Evolutionary conservation across 23 tunicate genomes (phyloP), one percentile per base, ranked within the genome.

Genomic region (Diplosoma virens): DNA sequence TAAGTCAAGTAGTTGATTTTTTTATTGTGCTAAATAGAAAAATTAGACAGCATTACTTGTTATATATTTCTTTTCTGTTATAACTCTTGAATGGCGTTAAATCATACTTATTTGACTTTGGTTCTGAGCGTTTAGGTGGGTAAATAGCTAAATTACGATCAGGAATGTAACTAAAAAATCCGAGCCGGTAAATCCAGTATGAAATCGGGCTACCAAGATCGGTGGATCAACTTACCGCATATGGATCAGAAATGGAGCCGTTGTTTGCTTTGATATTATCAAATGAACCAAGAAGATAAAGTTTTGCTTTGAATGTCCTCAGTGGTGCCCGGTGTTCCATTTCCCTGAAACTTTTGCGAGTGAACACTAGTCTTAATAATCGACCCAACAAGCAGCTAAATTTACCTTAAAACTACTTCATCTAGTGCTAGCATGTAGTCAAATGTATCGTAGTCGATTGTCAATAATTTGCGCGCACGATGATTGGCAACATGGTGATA

Each of bases 391-490:
- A 11, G 6, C 6, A 56, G 28, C 29, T 11, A 17, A 54, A 1
- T 37, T 29, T 37, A 87, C 94, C 86, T 87, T 82, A 87, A 67
- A 34, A 81, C 83, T 25, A 34, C 53, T 45, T 87, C 78, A 70
- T 88, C 95, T 87, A 88, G 82, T 6, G 88, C 95, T 56, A 88
- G 82, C 3, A 88, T 88, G 50, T 26, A 88, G 34, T 88, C 82
- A 67, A 76, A 88, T 34, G 58, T 55, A 5, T 76, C 73, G 58
- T 50, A 88, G 52, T 88, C 95, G 48, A 28, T 47, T 45, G 71
- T 58, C 0, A 79, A 66, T 0, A 88, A 77, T 59, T 88, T 70
- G 23, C 84, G 25, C 0, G 84, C 71, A 56, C 81, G 47, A 61
- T 89, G 96, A n/a, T 89, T 58, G 27, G 50, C 48, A 4, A 89